phyloP scores from a whole-genome alignment of 37 sponge, comb jelly and placozoan species.

The Spongia lamella region DNA sequence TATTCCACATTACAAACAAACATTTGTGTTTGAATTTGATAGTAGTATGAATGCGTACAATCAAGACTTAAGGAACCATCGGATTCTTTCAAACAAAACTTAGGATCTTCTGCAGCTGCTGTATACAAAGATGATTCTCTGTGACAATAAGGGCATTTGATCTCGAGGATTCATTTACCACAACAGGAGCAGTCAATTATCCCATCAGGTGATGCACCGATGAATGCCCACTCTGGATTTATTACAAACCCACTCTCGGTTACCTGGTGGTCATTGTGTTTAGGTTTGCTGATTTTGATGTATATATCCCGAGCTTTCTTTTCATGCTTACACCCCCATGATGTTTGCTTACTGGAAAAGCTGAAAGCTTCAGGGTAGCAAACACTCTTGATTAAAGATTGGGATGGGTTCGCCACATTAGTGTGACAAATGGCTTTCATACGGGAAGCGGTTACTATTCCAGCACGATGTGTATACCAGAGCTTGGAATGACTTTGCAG shows the following conservation, averaged over 20 bases:
- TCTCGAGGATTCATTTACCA: neutral
- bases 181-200: neutral
- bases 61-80: neutral
- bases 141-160: slow-evolving; percentile 16
- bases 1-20: slow-evolving; percentile 34
- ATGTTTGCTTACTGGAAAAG: slow-evolving; percentile 15
- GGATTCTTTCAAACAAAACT: no score
- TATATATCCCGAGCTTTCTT: slow-evolving; percentile 8
- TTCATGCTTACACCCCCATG: slow-evolving; percentile 39
- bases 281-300: neutral
- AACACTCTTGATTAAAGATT: slow-evolving; percentile 8
- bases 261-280: neutral
- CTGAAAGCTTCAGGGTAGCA: slow-evolving; percentile 28
- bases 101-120: no score
- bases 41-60: slow-evolving; percentile 30
- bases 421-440: slow-evolving; percentile 17
- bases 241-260: neutral
- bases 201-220: slow-evolving; percentile 6
- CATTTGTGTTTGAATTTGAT: slow-evolving; percentile 47
- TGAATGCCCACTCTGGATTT: slow-evolving; percentile 16
- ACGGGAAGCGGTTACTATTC: slow-evolving; percentile 32
- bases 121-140: neutral
- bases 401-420: slow-evolving; percentile 10
- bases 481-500: slow-evolving; percentile 15
- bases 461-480: slow-evolving; percentile 31